These are phyloP conservation scores for Mixornis gularis DNA, from an alignment of 2,113 vertebrate genomes.

Conservation along the genomic window DNA sequence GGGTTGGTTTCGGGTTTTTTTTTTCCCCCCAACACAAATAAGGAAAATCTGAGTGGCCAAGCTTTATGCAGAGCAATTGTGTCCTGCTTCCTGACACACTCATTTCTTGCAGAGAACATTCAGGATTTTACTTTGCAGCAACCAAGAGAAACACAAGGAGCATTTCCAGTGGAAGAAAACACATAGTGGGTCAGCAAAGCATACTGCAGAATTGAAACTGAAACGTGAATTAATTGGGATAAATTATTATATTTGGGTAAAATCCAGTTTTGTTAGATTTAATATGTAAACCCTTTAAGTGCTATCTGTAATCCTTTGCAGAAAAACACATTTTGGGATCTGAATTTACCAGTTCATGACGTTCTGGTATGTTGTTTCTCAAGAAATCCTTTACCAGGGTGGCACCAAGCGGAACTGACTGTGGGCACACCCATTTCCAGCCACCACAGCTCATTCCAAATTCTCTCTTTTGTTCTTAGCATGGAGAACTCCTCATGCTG, in stretches of 20 bases:
- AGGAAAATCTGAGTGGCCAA: neutral
- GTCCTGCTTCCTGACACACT: neutral
- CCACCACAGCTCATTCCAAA: neutral
- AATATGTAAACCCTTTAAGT: neutral
- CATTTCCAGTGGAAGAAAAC: neutral
- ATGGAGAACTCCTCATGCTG: constrained; percentile 77
- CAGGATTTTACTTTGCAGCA: neutral
- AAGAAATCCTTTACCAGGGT: neutral
- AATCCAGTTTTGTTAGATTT: neutral
- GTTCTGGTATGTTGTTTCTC: neutral
- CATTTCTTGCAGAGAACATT: neutral
- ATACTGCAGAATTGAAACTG: neutral
- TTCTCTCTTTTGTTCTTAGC: constrained; percentile 54
- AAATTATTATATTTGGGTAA: neutral
- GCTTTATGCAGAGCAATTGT: neutral
- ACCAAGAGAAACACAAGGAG: neutral
- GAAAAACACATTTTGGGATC: neutral
- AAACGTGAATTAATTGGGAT: neutral
- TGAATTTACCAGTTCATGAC: neutral
- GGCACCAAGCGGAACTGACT: neutral
- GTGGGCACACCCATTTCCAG: neutral
- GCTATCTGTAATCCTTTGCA: neutral
- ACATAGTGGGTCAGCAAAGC: neutral
- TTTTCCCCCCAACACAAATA: neutral
- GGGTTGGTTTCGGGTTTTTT: neutral